Evolutionary conservation across 2,797 vertebrate species (phyloP).

Genomic region (Tenualosa thibaudeaui): DNA sequence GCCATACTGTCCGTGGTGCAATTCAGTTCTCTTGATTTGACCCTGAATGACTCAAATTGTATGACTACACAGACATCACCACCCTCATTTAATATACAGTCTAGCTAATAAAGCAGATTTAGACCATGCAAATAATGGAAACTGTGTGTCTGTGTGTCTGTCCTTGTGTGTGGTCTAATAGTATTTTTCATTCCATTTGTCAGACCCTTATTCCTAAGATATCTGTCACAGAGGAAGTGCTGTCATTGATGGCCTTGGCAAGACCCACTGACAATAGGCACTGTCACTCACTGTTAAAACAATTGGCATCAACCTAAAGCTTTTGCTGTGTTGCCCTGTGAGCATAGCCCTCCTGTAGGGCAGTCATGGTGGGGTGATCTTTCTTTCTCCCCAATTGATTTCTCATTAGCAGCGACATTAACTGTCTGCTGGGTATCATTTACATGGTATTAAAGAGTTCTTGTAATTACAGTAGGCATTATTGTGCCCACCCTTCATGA

Average conservation of each 20-base stretch:
- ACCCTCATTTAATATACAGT: neutral
- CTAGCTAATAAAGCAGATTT: slow-evolving; percentile 2
- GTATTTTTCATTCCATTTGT: neutral
- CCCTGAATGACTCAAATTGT: neutral
- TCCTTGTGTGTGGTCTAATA: neutral
- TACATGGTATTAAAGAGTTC: slow-evolving; percentile 52
- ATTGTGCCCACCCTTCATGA: neutral
- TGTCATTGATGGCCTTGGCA: neutral
- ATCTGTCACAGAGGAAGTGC: neutral
- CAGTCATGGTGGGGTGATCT: slow-evolving; percentile 27
- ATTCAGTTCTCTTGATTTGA: neutral
- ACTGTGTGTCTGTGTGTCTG: neutral
- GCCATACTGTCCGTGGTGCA: neutral
- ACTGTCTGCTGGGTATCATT: slow-evolving; percentile 54
- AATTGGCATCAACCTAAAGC: slow-evolving; percentile 8
- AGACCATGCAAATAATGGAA: neutral
- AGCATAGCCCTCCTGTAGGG: neutral
- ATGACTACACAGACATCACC: neutral
- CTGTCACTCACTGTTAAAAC: neutral
- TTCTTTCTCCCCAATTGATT: slow-evolving; percentile 66
- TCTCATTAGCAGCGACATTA: slow-evolving; percentile 59
- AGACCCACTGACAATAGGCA: neutral
- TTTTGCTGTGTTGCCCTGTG: neutral
- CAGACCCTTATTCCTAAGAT: neutral
- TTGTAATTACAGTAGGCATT: slow-evolving; percentile 60